A percentile compares a stretch with the other conserved stretches of the same genome.
These are phyloP conservation scores for Drosophila setifemur DNA, from an alignment of 1,140 invertebrate species.

Conservation along the genomic window DNA sequence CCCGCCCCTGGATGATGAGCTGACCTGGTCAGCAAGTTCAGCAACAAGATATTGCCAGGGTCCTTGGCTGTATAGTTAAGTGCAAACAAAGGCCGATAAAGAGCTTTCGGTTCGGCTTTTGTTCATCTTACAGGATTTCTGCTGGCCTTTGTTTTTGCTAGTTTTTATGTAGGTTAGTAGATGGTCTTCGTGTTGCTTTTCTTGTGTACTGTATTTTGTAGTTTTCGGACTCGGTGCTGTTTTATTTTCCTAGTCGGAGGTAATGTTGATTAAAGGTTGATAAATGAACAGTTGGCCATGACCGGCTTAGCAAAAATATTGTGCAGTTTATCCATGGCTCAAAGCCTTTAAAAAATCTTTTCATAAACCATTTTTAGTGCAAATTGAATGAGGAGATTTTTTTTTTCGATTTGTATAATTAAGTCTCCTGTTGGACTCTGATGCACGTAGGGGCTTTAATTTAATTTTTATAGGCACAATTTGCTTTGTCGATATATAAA, in stretches of 20 bases:
- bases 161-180: slow-evolving; percentile 47
- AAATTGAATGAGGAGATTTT: neutral
- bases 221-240: slow-evolving; percentile 24
- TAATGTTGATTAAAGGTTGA: slow-evolving; percentile 59
- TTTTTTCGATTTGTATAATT: too few species aligned
- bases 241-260: slow-evolving; percentile 26
- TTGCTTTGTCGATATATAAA: too few species aligned
- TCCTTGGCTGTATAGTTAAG: slow-evolving; percentile 40
- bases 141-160: slow-evolving; percentile 9
- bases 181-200: neutral
- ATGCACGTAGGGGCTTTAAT: too few species aligned
- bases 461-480: too few species aligned
- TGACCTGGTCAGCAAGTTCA: slow-evolving; percentile 51
- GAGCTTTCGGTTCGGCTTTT: slow-evolving; percentile 51
- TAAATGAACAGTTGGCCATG: slow-evolving; percentile 51
- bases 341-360: slow-evolving; percentile 13
- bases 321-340: neutral
- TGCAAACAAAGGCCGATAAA: slow-evolving; percentile 63
- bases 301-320: slow-evolving; percentile 33
- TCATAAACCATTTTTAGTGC: neutral
- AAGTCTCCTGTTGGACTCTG: slow-evolving; percentile 8
- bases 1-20: slow-evolving; percentile 14
- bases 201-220: slow-evolving; percentile 2
- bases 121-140: slow-evolving; percentile 53
- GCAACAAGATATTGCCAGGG: slow-evolving; percentile 37